These are phyloP conservation scores for Sisor rabdophorus DNA, from an alignment of 2,113 vertebrate genomes.

Conservation along the genomic window DNA sequence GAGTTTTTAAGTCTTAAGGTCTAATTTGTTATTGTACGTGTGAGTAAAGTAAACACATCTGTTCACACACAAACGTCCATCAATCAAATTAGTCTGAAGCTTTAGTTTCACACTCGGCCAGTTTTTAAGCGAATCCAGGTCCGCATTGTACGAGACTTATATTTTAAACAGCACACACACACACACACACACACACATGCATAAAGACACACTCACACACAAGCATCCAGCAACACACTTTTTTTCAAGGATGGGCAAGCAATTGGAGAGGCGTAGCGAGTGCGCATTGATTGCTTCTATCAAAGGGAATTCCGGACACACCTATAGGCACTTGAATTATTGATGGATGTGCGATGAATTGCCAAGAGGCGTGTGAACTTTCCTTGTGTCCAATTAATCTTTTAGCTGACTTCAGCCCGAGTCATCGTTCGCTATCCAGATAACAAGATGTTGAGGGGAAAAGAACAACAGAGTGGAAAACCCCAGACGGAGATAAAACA, in stretches of 20 bases:
- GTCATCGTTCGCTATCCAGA: conserved; percentile 61
- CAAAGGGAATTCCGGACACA: conserved; percentile 65
- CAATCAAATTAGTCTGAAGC: conserved; percentile 30
- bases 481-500: conserved; percentile 39
- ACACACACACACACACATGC: neutral
- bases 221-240: conserved; percentile 27
- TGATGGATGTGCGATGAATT: conserved; percentile 57
- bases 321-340: conserved; percentile 67
- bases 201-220: neutral
- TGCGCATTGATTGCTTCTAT: conserved; percentile 63
- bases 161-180: conserved; percentile 27
- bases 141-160: neutral
- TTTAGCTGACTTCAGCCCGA: conserved; percentile 70
- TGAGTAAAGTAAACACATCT: conserved; percentile 38
- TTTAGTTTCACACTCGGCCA: conserved; percentile 5
- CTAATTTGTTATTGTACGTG: conserved; percentile 10
- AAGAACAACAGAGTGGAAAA: conserved; percentile 44
- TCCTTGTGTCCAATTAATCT: conserved; percentile 71
- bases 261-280: conserved; percentile 48
- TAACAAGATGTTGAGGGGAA: conserved; percentile 64
- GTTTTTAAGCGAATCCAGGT: neutral
- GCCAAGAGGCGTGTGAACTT: conserved; percentile 65
- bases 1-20: neutral
- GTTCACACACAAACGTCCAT: conserved; percentile 3
- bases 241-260: conserved; percentile 47